Evolutionary conservation across 2,113 vertebrate genomes (phyloP), one percentile per base, ranked within the genome.

Genomic region (Cephalopterus ornatus): DNA sequence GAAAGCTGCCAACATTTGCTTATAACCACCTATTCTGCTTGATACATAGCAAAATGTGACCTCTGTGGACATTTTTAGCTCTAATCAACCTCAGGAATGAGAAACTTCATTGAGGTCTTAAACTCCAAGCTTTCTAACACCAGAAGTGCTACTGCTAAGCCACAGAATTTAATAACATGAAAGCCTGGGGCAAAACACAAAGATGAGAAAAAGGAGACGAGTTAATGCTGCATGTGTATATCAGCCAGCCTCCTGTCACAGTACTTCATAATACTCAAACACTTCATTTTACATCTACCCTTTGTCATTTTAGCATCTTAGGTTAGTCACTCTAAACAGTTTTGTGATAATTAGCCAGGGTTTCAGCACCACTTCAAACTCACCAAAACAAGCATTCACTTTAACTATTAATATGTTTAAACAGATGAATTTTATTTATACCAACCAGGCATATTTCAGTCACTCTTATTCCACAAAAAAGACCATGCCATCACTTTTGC

Each of bases 41-140:
- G 2, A 67, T 23, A 59, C 1, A 1, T 24, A 66, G 30, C 67
- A 90, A 79, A 92, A 77, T 0, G 0, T 52, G 88, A 96, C 86
- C 70, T 87, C 70, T 47, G 24, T 0, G 3, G 65, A 79, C 10
- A 4, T 63, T 92, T 93, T 90, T 70, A 94, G 49, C 66, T 89
- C 49, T 73, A 68, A 94, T 70, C 94, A 91, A 91, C 62, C 70
- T 37, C 55, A 63, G 74, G n/a, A 93, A 94, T 59, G 58, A 82
- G 70, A 92, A 94, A 83, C 56, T 84, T 81, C 79, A 90, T 2
- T 63, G 80, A 89, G 58, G 67, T 82, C 83, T 76, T 76, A 89
- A 78, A 82, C 73, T 62, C 26, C 1, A 14, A 87, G 70, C 47
- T 84, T 91, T 83, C 55, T 81, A 79, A 68, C 58, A 77, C 53